Conservation (phyloP, 2,113 vertebrate species). For the Nettapus auritus region DNA sequence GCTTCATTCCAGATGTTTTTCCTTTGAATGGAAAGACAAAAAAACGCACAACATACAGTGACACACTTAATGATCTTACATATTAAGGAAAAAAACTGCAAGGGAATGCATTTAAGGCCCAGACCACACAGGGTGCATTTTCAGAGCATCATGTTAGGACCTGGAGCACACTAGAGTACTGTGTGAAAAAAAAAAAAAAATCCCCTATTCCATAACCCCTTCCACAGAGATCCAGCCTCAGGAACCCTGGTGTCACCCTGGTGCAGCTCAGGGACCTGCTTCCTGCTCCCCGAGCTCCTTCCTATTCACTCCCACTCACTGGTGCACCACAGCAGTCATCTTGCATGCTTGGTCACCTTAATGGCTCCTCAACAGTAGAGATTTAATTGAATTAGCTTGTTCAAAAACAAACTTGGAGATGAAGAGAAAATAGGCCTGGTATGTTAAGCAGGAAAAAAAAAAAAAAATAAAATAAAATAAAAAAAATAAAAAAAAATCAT, state of each 20-base stretch:
- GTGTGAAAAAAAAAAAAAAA: background rate
- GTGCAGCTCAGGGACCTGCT: background rate
- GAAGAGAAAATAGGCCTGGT: slow-evolving; percentile 51
- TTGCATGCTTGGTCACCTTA: slow-evolving; percentile 73
- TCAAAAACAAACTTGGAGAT: slow-evolving; percentile 50
- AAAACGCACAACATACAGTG: fast-evolving
- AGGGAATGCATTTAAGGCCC: background rate
- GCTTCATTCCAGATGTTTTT: background rate
- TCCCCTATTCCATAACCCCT: background rate
- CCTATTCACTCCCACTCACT: slow-evolving; percentile 64
- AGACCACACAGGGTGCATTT: background rate
- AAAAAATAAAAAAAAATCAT: slow-evolving; percentile 13
- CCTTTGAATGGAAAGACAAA: background rate
- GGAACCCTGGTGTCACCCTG: background rate
- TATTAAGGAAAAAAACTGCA: background rate
- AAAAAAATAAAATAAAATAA: slow-evolving; percentile 14
- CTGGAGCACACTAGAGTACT: background rate
- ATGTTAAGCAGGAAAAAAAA: slow-evolving; percentile 63
- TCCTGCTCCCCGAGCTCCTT: background rate
- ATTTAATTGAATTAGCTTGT: slow-evolving; percentile 84
- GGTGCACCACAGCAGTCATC: slow-evolving; percentile 71
- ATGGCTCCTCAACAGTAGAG: slow-evolving; percentile 70
- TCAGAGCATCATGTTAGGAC: background rate
- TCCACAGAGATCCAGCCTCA: background rate
- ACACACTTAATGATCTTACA: background rate